Base-by-base conservation (phyloP, 2,888 invertebrate species). In the Bombylius discolor region DNA sequence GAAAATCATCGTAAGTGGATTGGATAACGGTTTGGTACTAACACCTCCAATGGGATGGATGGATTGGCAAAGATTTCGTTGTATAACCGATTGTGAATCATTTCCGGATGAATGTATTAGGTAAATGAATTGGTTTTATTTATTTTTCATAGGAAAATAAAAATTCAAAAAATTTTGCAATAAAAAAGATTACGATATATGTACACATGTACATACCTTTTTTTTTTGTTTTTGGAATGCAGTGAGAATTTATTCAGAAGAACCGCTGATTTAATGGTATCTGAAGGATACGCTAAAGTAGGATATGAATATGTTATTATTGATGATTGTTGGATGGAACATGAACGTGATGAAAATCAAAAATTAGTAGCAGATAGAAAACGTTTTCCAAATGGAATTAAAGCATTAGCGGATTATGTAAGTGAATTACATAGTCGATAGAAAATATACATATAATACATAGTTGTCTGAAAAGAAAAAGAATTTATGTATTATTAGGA, bases 271-370 rank as follows among this genome's bases (percentile, higher is more conserved):
- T 64, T 77, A 9, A 70, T 87, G 69, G 80, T 80, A 1, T 73
- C 74, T 6, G 85, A 84, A 51, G 88, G 88, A 0, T 89, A 85
- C 67, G 70, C 78, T 4, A 81, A 76, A 9, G 83, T 79, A 4
- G 89, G 89, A 1, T 89, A 89, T 68, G 77, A 84, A 60, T 87
- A 87, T 65, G 72, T 87, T 0, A 83, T 81, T 52, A 81, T 87
- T 50, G 87, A 87, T 62, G 87, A 89, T 70, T 89, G 89, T 68
- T 89, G 89, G 89, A 70, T 85, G 66, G 81, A 83, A 63, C 78
- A 75, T 63, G 65, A 78, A 12, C 73, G 89, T 46, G 83, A 82
- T 49, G 64, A 70, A 4, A 75, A 78, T 3, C 81, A 83, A 0
- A 76, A 77, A 52, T 73, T 89, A 51, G 79, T 82, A 49, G 77